Evolutionary conservation across 1,140 invertebrate species (phyloP).

Genomic region (Drosophila repletoides): DNA sequence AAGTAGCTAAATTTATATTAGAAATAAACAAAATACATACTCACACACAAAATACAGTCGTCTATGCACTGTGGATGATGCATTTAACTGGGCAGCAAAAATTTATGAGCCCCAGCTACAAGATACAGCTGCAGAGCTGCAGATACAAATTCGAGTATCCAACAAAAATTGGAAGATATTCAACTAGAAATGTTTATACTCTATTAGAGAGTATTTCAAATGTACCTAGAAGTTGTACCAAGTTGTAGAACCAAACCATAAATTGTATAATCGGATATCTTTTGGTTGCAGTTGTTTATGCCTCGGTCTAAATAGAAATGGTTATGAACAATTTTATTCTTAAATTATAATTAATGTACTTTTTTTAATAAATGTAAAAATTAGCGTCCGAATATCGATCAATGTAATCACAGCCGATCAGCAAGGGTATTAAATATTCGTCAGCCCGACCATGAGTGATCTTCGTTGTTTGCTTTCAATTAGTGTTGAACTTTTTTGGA

Average conservation of each 20-base stretch:
- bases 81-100: constrained; percentile 58
- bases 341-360: no score
- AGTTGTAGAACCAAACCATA: no score
- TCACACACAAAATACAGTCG: constrained; percentile 25
- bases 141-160: constrained; percentile 5
- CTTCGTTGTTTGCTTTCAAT: constrained; percentile 71
- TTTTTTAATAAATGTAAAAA: no score
- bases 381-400: no score
- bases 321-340: no score
- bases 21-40: constrained; percentile 63
- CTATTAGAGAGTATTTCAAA: neutral
- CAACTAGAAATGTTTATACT: neutral
- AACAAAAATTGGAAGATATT: neutral
- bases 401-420: no score
- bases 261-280: no score
- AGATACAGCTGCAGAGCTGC: constrained; percentile 32
- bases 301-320: no score
- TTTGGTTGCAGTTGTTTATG: no score
- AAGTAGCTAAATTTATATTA: constrained; percentile 79
- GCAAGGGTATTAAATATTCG: constrained; percentile 4
- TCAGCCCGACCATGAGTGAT: no score
- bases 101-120: constrained; percentile 54
- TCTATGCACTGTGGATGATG: constrained; percentile 55
- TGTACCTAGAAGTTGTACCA: no score
- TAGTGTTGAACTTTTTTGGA: constrained; percentile 70